These are phyloP conservation scores for Hormaphis cornu DNA, from an alignment of 1,140 invertebrate species.

Conservation along the genomic window DNA sequence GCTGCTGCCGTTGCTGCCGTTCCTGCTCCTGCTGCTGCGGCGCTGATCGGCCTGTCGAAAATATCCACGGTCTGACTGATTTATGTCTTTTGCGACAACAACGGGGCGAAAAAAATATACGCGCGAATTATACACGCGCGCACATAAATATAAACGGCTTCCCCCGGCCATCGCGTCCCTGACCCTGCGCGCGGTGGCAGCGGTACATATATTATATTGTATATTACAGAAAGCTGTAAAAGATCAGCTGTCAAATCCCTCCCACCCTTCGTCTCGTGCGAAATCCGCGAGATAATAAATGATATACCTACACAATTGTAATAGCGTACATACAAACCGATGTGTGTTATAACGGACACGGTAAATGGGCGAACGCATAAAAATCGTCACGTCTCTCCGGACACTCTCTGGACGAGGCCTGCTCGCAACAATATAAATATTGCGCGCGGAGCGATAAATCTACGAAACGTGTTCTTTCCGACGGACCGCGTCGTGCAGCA, in stretches of 20 bases:
- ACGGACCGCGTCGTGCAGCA: neutral
- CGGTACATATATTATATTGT: too few species aligned
- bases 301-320: neutral
- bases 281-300: too few species aligned
- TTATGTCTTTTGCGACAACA: conserved; percentile 28
- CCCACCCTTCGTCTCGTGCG: neutral
- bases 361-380: neutral
- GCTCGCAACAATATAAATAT: too few species aligned
- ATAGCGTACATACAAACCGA: neutral
- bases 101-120: conserved; percentile 20
- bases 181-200: neutral
- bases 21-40: too few species aligned
- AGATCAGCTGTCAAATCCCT: conserved; percentile 21
- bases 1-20: neutral
- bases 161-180: neutral
- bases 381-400: conserved; percentile 24
- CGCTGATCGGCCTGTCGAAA: conserved; percentile 24
- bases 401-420: neutral
- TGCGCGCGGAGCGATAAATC: neutral
- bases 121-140: neutral
- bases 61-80: conserved; percentile 31
- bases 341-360: conserved; percentile 7
- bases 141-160: conserved; percentile 21
- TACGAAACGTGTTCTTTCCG: neutral
- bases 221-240: conserved; percentile 27